phyloP scores from a whole-genome alignment of 2,113 vertebrate species.

The Tympanuchus pallidicinctus region DNA sequence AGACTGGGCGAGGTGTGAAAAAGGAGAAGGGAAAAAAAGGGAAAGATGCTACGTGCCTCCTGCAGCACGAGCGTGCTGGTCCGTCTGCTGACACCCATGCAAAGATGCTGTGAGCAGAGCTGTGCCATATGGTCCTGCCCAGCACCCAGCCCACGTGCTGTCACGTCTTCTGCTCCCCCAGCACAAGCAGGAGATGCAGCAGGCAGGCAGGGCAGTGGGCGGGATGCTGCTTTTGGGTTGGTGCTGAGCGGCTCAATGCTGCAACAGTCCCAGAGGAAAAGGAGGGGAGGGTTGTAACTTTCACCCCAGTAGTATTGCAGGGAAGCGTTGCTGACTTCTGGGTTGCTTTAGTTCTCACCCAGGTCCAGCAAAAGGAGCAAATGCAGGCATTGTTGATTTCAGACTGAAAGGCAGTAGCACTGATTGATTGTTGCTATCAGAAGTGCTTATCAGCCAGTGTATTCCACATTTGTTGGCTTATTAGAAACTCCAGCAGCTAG shows the following conservation, averaged over 20 bases:
- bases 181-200: neutral
- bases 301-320: rapidly evolving
- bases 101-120: neutral
- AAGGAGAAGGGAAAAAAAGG: neutral
- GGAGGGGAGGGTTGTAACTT: neutral
- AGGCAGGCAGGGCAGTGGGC: neutral
- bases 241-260: neutral
- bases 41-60: rapidly evolving
- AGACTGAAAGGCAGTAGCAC: rapidly evolving
- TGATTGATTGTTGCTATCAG: neutral
- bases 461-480: neutral
- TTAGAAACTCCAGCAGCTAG: neutral
- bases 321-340: neutral
- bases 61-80: neutral
- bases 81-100: neutral
- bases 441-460: neutral
- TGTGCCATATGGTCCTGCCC: conserved; percentile 2
- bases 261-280: neutral
- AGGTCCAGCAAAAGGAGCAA: neutral
- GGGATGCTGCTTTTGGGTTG: neutral
- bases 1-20: neutral
- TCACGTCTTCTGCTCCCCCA: neutral
- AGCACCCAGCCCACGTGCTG: neutral
- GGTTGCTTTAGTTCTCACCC: neutral
- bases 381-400: neutral